Percentiles rank a stretch among this genome's conserved stretches.
phyloP scores from a whole-genome alignment of 2,797 vertebrate genomes.

The Falco naumanni region DNA sequence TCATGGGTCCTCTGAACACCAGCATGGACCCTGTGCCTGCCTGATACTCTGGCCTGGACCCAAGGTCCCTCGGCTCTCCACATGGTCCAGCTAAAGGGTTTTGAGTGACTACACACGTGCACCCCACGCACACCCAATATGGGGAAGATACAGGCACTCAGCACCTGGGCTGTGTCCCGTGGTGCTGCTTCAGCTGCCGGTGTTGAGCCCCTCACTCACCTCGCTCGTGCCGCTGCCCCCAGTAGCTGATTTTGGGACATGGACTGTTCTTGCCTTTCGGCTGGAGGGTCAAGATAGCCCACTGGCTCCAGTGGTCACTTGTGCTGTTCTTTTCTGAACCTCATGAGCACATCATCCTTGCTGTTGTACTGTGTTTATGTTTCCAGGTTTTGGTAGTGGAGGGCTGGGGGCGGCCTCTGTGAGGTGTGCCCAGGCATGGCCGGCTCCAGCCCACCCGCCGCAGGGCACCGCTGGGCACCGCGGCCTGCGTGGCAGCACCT shows the following conservation, averaged over 20 bases:
- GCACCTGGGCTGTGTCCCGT: too few species aligned
- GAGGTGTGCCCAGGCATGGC: neutral
- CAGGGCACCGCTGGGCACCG: neutral
- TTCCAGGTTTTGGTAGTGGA: fast-evolving
- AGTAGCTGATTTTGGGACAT: neutral
- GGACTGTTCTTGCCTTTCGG: fast-evolving
- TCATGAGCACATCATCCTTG: neutral
- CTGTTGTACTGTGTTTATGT: neutral
- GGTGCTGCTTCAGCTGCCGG: neutral
- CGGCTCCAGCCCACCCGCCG: too few species aligned
- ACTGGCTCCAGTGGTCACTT: neutral
- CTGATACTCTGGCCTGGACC: neutral
- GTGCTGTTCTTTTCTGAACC: neutral
- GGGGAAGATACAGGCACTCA: too few species aligned
- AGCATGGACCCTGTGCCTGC: neutral
- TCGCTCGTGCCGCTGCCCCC: fast-evolving
- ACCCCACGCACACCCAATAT: too few species aligned
- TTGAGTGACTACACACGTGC: neutral
- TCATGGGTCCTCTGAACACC: neutral
- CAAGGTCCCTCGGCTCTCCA: neutral
- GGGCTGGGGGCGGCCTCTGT: fast-evolving
- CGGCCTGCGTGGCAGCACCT: neutral
- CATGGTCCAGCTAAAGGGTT: neutral
- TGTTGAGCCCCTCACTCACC: too few species aligned
- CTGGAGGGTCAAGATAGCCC: neutral